Base-by-base conservation (phyloP, 1,140 invertebrate species). In the Eubasilissa regina region DNA sequence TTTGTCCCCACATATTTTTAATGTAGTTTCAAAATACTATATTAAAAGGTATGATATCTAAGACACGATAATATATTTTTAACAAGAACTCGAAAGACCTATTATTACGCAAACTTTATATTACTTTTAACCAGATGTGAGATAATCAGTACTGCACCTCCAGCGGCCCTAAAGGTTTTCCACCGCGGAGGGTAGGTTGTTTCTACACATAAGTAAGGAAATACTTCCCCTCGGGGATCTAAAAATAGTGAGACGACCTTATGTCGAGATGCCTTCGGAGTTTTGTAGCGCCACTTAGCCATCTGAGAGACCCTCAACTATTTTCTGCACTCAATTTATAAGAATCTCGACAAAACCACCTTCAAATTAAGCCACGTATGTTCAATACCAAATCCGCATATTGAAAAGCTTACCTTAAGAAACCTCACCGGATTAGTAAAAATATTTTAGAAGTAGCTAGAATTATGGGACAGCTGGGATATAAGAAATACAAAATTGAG, bases 211-310 rank as follows among this genome's bases (percentile, higher is more conserved):
- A 55, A 55, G 4, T 21, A 15, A 58, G 60, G 13, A 44, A 13
- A 25, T 25, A 8, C 0, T 35, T n/a, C 60, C 35, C 60, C 60
- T 64, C 25, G 3, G 4, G 6, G 35, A 11, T 64, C 12, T 43
- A 21, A 43, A 64, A 64, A 43, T 64, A 64, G 60, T 64, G 60
- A 35, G 10, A 25, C 25, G 6, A 25, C 60, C 25, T 64, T 64
- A 19, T 13, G 35, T 19, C 17, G 53, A 56, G 53, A 15, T 13
- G 10, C 17, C 60, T 44, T 25, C 25, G 10, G 13, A 64, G 13
- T 21, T 25, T 64, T 43, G 35, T 6, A 64, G 13, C 10, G 21
- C 60, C 48, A 51, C 48, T 51, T 8, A 8, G n/a, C 48, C 11
- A 8, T 15, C 11, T 43, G 4, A 15, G 60, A 64, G 25, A 64